Conservation (phyloP, 2,888 invertebrate species). For the Drosophila affinis region DNA sequence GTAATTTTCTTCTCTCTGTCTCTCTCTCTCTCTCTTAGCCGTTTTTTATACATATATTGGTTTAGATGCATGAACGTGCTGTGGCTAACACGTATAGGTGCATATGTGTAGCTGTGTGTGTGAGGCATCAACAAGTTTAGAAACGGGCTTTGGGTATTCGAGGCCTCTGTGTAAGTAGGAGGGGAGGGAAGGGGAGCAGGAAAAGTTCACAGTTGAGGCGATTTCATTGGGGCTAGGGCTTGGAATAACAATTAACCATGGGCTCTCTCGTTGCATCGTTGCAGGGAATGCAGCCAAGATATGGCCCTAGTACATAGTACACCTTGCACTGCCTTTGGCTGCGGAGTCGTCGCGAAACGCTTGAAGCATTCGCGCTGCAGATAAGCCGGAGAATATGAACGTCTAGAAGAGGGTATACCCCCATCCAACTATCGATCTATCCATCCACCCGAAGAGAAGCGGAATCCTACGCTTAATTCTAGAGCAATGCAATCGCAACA, state of each 20-base stretch:
- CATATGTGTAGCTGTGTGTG: background rate
- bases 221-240: background rate
- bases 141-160: slow-evolving; percentile 8
- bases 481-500: slow-evolving; percentile 65
- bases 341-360: slow-evolving; percentile 2
- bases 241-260: slow-evolving; percentile 1
- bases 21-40: background rate
- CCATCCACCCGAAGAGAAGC: no score
- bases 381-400: background rate
- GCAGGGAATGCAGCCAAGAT: slow-evolving; percentile 25
- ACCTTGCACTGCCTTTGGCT: background rate
- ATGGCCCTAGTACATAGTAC: background rate
- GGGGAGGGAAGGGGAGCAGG: background rate
- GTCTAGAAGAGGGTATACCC: background rate
- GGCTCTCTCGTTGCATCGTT: background rate
- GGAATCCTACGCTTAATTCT: background rate
- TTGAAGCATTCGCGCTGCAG: slow-evolving; percentile 14
- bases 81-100: background rate
- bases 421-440: background rate
- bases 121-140: slow-evolving; percentile 14
- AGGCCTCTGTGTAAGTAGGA: background rate
- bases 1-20: slow-evolving; percentile 12
- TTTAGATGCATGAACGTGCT: slow-evolving; percentile 6
- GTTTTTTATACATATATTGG: background rate
- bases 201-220: background rate